Conservation (phyloP, 2,113 vertebrate species). For the Neolamprologus toae region DNA sequence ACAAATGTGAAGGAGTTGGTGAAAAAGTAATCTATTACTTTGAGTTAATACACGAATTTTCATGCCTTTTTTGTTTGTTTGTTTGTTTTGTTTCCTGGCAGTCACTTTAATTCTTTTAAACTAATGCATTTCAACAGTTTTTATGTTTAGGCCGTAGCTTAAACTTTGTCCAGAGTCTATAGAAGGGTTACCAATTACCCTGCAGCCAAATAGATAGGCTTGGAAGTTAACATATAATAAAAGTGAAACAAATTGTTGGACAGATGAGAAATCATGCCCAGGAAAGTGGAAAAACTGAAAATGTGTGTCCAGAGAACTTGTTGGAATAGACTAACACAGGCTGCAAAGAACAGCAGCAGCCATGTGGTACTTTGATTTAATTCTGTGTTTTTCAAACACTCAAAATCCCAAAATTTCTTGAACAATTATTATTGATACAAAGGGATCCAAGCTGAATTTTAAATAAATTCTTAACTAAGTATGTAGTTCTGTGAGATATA, state of each 20-base stretch:
- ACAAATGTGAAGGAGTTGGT: background rate
- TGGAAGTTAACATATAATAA: background rate
- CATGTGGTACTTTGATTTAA: background rate
- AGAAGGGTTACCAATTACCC: background rate
- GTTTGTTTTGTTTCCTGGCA: background rate
- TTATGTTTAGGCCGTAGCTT: background rate
- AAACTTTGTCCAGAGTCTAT: background rate
- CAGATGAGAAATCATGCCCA: background rate
- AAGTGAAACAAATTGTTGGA: background rate
- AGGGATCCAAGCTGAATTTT: background rate
- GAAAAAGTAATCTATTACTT: background rate
- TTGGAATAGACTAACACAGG: background rate
- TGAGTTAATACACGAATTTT: background rate
- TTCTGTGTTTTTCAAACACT: background rate
- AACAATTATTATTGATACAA: background rate
- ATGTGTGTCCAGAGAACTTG: background rate
- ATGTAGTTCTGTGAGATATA: background rate
- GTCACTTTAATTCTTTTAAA: background rate
- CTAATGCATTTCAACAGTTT: background rate
- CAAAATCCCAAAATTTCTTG: background rate
- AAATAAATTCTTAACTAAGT: background rate
- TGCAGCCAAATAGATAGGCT: background rate
- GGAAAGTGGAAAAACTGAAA: background rate
- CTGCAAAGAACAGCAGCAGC: background rate
- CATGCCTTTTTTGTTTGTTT: background rate